phyloP scores from a whole-genome alignment of 2,113 vertebrate species.

The Bubo scandiacus region DNA sequence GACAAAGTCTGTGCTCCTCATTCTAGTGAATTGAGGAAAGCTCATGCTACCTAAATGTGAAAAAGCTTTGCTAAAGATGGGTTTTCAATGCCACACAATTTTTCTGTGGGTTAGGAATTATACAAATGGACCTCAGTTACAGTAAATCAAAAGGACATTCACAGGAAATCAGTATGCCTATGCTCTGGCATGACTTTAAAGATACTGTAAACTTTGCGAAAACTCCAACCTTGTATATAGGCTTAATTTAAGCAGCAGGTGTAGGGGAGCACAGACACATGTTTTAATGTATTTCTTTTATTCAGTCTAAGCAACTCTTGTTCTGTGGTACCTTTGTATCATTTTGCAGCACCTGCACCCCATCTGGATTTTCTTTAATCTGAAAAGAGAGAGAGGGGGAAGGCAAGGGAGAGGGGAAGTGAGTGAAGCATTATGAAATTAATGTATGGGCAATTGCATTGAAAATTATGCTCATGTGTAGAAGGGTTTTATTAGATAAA shows the following conservation, averaged over 20 bases:
- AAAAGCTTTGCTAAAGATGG: background rate
- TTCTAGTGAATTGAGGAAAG: background rate
- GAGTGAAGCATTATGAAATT: constrained; percentile 4
- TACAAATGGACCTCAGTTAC: background rate
- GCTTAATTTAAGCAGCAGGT: background rate
- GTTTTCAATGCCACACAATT: background rate
- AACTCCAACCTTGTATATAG: background rate
- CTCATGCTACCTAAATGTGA: background rate
- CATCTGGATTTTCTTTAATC: constrained; percentile 87
- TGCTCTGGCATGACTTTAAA: background rate
- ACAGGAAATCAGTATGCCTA: background rate
- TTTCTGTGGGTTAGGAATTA: background rate
- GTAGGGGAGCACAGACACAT: background rate
- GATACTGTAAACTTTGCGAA: background rate
- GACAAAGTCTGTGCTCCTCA: background rate
- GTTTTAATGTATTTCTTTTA: background rate
- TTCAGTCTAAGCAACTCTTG: background rate
- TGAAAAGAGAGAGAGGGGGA: constrained; percentile 70
- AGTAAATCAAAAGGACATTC: background rate
- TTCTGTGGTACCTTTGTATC: constrained; percentile 87
- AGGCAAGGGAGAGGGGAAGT: background rate
- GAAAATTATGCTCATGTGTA: background rate
- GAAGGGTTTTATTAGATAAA: background rate
- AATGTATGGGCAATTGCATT: background rate
- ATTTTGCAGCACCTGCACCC: constrained; percentile 98